Percentiles rank a stretch among this genome's conserved stretches.
phyloP scores from a whole-genome alignment of 2,888 invertebrate species.

The Melinaea marsaeus region DNA sequence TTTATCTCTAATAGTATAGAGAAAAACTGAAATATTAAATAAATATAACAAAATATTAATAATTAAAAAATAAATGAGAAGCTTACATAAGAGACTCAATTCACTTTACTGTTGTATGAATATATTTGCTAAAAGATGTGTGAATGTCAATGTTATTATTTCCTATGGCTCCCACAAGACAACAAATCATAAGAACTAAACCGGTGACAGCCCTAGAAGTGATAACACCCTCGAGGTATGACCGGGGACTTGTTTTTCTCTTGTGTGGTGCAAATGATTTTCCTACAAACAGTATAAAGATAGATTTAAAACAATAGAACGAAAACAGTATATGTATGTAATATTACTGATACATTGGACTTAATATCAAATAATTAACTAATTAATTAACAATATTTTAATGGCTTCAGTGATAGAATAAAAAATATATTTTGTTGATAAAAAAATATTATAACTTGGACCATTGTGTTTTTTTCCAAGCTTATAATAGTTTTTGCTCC shows the following conservation, averaged over 20 bases:
- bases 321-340: background rate
- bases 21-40: no score
- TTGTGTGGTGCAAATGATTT: slow-evolving; percentile 33
- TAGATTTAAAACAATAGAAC: background rate
- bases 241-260: slow-evolving; percentile 52
- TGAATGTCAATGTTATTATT: slow-evolving; percentile 14
- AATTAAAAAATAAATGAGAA: no score
- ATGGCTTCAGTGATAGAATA: no score
- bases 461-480: slow-evolving; percentile 37
- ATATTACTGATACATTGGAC: no score
- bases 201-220: slow-evolving; percentile 47
- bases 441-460: slow-evolving; percentile 16
- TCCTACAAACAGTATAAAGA: background rate
- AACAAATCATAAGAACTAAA: slow-evolving; percentile 55
- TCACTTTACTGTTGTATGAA: slow-evolving; percentile 18
- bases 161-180: slow-evolving; percentile 27
- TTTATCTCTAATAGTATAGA: no score
- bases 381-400: no score
- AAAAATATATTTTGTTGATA: background rate
- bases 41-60: no score
- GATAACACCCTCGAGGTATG: slow-evolving; percentile 54
- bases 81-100: no score
- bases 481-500: slow-evolving; percentile 61
- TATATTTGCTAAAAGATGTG: slow-evolving; percentile 19
- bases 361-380: no score